Base-by-base conservation (phyloP, 2,113 vertebrate genomes). In the Eleginops maclovinus region DNA sequence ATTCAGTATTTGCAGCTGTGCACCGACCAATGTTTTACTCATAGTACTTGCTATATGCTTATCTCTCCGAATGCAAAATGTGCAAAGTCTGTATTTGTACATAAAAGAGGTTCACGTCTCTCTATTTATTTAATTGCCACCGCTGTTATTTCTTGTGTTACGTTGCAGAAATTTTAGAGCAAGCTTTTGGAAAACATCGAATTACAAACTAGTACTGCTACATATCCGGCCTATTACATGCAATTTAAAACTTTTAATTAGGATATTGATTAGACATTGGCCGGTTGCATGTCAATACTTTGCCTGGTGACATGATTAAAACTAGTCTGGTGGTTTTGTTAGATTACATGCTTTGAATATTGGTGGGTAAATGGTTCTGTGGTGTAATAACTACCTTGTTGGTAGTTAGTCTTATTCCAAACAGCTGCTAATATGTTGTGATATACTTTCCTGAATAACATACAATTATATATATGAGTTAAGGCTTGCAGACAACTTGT, bases 171-270 rank as follows among this genome's bases (percentile, higher is more conserved):
- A 51, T 14, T n/a, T 71, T n/a, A 21, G 64, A 16, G 28, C 2
- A 51, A 28, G 69, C 4, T 61, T 6, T 53, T 65, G 1, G 49
- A 24, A 16, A 31, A 11, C 43, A 28, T 81, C 69, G 47, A 73
- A 73, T 79, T 74, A 43, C 19, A 72, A 60, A 55, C 24, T 24
- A 15, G 58, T 28, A 8, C 22, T 2, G 11, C 53, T 43, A 53
- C 44, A 54, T 28, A 58, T 14, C 9, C 59, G 49, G 43, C 21
- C 26, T 26, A 21, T 53, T 67, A 47, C 40, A 28, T 13, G 10
- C 46, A 77, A 54, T 71, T 67, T 75, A 78, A 78, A 71, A 24
- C n/a, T n/a, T 59, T 40, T 69, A 56, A 73, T 88, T 72, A 70
- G 53, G 47, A 49, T 76, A 78, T 60, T 53, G 64, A 83, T 71